These are phyloP conservation scores for Dolichopus griseipennis DNA, from an alignment of 2,888 invertebrate genomes.

Conservation along the genomic window DNA sequence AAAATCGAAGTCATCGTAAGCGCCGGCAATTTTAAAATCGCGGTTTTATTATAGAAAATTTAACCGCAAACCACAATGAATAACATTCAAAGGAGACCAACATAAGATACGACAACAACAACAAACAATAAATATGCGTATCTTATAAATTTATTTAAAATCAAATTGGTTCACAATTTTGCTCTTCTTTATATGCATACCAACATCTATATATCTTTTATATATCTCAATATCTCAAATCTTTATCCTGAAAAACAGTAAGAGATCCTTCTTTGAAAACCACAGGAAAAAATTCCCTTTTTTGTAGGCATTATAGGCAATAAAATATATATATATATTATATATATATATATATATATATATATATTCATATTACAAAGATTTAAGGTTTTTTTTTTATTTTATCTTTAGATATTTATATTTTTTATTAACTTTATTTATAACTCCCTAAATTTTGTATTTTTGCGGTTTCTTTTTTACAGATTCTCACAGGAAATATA, in stretches of 20 bases:
- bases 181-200: not conserved
- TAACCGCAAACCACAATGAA: no score
- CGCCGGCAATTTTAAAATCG: not conserved
- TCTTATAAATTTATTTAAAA: not conserved
- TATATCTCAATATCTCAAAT: no score
- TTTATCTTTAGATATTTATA: not conserved
- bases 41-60: no score
- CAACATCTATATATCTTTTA: not conserved
- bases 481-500: conserved; percentile 70
- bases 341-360: no score
- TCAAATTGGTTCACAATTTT: not conserved
- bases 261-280: not conserved
- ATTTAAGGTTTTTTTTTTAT: not conserved
- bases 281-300: not conserved
- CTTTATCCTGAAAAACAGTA: not conserved
- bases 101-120: not conserved
- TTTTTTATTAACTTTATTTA: not conserved
- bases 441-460: not conserved
- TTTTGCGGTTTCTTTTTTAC: conserved; percentile 25
- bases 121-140: not conserved
- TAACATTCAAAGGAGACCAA: not conserved
- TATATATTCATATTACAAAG: not conserved
- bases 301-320: not conserved
- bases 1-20: not conserved
- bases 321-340: no score